Evolutionary conservation across 2,888 invertebrate genomes (phyloP), one percentile per base, ranked within the genome.

Genomic region (Neria commutata): DNA sequence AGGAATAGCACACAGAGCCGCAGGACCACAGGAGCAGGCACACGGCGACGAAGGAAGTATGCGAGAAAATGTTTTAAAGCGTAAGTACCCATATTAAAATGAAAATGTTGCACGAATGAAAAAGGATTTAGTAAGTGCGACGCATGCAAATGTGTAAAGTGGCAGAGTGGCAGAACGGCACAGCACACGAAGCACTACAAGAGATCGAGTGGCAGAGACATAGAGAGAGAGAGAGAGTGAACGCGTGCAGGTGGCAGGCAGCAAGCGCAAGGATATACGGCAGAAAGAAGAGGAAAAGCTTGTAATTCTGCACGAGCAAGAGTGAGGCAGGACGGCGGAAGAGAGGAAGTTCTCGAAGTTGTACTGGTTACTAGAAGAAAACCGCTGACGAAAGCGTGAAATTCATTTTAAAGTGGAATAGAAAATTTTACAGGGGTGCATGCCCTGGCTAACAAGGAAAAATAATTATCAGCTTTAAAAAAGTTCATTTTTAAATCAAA

Each of bases 131-230:
- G 8, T 37, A 6, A n/a, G n/a, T n/a, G n/a, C n/a, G n/a, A n/a
- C n/a, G n/a, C n/a, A n/a, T n/a, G n/a, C n/a, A n/a, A n/a, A n/a
- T n/a, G n/a, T n/a, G 65, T 54, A 51, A 49, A 17, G 50, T 8
- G 48, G 45, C 24, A 64, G 65, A 65, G 56, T 65, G 62, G 48
- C 61, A 55, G 40, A 42, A 29, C n/a, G 48, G 46, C n/a, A 33
- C 23, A 34, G 29, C 10, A 26, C 42, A 37, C 23, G 25, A 23
- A 48, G 56, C 24, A 24, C 17, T 1, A 23, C 17, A 33, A 57
- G 56, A 55, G 33, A 48, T 46, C 25, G 11, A 47, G n/a, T 40
- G 14, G 16, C 19, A 17, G 19, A n/a, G 40, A n/a, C 5, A 21
- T 34, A 50, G 25, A 50, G 14, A 21, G 34, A 21, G 16, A n/a